Evolutionary conservation across 2,113 vertebrate genomes (phyloP).

Genomic region (Corythornis cristatus): DNA sequence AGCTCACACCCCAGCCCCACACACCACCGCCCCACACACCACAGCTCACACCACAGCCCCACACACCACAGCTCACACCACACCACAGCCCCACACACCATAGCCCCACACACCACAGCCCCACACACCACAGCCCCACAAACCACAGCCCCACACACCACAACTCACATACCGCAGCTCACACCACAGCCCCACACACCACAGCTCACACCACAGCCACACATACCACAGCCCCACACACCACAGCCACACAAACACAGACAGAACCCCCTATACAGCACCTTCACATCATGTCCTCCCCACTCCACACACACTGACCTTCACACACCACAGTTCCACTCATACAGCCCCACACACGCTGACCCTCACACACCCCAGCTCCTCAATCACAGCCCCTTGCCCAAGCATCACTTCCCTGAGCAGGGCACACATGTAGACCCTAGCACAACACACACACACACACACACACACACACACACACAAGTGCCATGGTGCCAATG

Average conservation of each 20-base stretch:
- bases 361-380: no score
- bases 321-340: neutral
- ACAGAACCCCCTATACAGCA: neutral
- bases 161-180: no score
- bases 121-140: neutral
- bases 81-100: no score
- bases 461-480: no score
- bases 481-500: accelerated
- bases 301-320: neutral
- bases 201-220: neutral
- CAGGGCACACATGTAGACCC: no score
- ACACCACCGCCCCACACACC: neutral
- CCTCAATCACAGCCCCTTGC: no score
- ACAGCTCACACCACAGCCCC: neutral
- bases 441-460: no score
- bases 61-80: no score
- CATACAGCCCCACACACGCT: neutral
- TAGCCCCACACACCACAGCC: neutral
- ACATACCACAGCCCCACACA: neutral
- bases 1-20: neutral
- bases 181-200: no score
- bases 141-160: no score
- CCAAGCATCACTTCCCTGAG: no score
- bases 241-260: neutral
- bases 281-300: neutral